phyloP scores from a whole-genome alignment of 1,140 invertebrate genomes.

The Atta texana region DNA sequence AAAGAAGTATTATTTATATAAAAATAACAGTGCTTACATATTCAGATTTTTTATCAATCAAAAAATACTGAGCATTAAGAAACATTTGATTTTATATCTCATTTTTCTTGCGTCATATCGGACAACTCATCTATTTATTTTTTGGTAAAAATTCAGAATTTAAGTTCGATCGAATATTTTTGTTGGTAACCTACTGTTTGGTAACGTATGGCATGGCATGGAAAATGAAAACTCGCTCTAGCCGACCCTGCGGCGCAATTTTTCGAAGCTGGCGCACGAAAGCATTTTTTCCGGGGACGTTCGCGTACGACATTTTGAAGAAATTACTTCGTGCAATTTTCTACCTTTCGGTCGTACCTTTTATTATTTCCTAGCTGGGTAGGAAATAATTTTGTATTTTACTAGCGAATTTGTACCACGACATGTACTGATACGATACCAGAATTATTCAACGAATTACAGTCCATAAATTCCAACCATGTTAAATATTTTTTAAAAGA shows the following conservation, averaged over 20 bases:
- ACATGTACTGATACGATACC: slow-evolving; percentile 3
- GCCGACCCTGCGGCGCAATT: slow-evolving; percentile 2
- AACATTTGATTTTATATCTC: background rate
- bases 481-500: slow-evolving; percentile 10
- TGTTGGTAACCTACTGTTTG: slow-evolving; percentile 24
- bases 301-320: slow-evolving; percentile 48
- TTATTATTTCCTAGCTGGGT: slow-evolving; percentile 38
- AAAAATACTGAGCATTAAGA: background rate
- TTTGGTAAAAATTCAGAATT: slow-evolving; percentile 12
- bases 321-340: slow-evolving; percentile 58
- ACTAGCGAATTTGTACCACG: background rate
- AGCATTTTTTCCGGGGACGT: slow-evolving; percentile 13
- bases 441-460: slow-evolving; percentile 22
- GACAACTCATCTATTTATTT: background rate
- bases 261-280: slow-evolving; percentile 33
- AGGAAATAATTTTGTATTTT: slow-evolving; percentile 55
- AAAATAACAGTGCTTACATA: background rate
- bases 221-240: slow-evolving; percentile 49
- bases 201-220: slow-evolving; percentile 19
- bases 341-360: slow-evolving; percentile 38
- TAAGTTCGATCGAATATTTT: slow-evolving; percentile 35
- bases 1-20: background rate
- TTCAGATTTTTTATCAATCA: background rate
- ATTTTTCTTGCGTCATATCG: background rate
- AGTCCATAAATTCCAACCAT: background rate